These are phyloP conservation scores for Tetramorium bicarinatum DNA, from an alignment of 2,888 invertebrate genomes.

Conservation along the genomic window DNA sequence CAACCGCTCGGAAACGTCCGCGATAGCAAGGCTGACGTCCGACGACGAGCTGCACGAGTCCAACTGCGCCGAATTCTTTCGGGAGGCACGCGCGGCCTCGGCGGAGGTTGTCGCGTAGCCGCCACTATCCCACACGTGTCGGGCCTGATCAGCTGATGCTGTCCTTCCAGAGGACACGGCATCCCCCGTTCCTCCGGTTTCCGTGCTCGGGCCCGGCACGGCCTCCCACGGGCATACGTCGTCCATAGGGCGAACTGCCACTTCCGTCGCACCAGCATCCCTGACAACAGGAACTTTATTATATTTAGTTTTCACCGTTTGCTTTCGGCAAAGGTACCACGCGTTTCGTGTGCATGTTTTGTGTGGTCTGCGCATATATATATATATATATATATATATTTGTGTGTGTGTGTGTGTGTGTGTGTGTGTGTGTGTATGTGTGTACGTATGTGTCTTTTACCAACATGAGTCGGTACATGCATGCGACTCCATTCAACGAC, in stretches of 20 bases:
- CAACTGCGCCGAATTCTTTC: conserved; percentile 90
- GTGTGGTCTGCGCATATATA: conserved; percentile 16
- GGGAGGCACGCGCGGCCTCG: conserved; percentile 81
- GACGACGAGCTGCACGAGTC: conserved; percentile 93
- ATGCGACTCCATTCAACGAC: conserved; percentile 39
- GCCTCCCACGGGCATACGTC: conserved; percentile 89
- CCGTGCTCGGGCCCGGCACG: conserved; percentile 81
- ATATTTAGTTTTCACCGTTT: conserved; percentile 80
- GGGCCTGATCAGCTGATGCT: conserved; percentile 76
- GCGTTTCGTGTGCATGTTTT: conserved; percentile 31
- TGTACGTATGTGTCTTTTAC: not conserved
- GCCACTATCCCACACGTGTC: conserved; percentile 60
- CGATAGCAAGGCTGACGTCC: conserved; percentile 89
- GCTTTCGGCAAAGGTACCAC: conserved; percentile 58
- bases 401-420: no score
- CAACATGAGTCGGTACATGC: conserved; percentile 59
- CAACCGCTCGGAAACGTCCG: conserved; percentile 88
- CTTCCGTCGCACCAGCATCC: conserved; percentile 84
- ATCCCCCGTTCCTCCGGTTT: conserved; percentile 65
- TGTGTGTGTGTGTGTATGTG: no score
- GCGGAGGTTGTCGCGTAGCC: conserved; percentile 63
- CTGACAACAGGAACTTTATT: conserved; percentile 85
- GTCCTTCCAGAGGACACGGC: conserved; percentile 71
- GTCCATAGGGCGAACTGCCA: conserved; percentile 85
- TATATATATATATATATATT: no score